phyloP scores from a whole-genome alignment of 2,888 invertebrate species.

The Apamea epomidion region DNA sequence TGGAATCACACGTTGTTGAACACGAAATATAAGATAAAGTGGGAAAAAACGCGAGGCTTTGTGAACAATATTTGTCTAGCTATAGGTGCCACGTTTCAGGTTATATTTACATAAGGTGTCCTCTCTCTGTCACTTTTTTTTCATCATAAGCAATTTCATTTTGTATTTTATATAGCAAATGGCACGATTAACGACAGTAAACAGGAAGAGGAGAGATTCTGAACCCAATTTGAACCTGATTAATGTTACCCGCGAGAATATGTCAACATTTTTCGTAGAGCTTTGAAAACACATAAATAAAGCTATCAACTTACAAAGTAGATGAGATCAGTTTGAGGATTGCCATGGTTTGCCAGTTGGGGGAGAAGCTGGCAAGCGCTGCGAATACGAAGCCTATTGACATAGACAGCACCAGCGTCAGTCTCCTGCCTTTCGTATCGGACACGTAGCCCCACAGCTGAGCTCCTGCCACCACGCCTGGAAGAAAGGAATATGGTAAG shows the following conservation, averaged over 20 bases:
- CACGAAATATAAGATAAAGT: slow-evolving; percentile 31
- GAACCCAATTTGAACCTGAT: background rate
- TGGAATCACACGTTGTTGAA: slow-evolving; percentile 1
- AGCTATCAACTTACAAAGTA: slow-evolving; percentile 80
- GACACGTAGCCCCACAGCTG: slow-evolving; percentile 88
- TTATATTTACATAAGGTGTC: background rate
- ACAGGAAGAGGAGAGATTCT: too few species aligned
- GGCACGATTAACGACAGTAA: too few species aligned
- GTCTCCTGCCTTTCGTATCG: slow-evolving; percentile 83
- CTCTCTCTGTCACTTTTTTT: background rate
- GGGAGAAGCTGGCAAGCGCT: slow-evolving; percentile 83
- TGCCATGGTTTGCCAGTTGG: slow-evolving; percentile 86
- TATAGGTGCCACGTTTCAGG: background rate
- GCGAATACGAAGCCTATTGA: slow-evolving; percentile 85
- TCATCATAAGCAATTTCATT: background rate
- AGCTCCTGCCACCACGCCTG: slow-evolving; percentile 86
- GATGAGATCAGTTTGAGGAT: slow-evolving; percentile 84
- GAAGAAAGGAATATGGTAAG: slow-evolving; percentile 2
- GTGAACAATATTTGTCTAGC: slow-evolving; percentile 33
- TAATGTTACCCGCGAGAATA: background rate
- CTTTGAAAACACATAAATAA: background rate
- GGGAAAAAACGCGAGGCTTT: slow-evolving; percentile 24
- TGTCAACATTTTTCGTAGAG: background rate
- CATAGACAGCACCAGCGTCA: slow-evolving; percentile 86
- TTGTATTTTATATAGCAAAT: background rate